phyloP scores from a whole-genome alignment of 2,888 invertebrate species.

The Smittia aterrima region DNA sequence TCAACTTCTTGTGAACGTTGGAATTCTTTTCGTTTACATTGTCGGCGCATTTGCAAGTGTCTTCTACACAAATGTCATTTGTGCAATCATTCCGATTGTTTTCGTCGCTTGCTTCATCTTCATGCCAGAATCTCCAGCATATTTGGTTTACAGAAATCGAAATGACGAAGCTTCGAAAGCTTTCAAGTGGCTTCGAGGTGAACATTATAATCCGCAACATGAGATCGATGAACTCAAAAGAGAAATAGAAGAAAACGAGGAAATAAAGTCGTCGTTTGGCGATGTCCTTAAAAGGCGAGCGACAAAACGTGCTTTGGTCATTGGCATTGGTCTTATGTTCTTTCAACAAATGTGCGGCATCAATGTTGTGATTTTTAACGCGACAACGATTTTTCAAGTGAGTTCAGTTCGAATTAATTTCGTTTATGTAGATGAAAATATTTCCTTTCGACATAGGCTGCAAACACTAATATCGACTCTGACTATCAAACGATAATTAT shows the following conservation, averaged over 20 bases:
- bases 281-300: conserved; percentile 61
- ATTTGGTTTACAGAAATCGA: conserved; percentile 59
- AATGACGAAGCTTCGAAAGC: conserved; percentile 64
- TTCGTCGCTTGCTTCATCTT: conserved; percentile 66
- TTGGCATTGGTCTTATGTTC: conserved; percentile 71
- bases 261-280: conserved; percentile 62
- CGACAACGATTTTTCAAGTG: conserved; percentile 31
- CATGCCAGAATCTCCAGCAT: conserved; percentile 78
- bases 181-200: conserved; percentile 65
- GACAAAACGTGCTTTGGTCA: conserved; percentile 62
- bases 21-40: conserved; percentile 69
- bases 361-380: conserved; percentile 22
- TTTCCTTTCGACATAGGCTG: conserved; percentile 48
- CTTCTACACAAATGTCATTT: conserved; percentile 64
- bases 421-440: too few species aligned
- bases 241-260: conserved; percentile 55
- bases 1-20: conserved; percentile 73
- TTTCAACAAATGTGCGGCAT: conserved; percentile 58
- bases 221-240: conserved; percentile 61
- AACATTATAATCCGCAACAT: conserved; percentile 60
- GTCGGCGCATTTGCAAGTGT: conserved; percentile 62
- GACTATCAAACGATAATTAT: conserved; percentile 67
- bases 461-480: conserved; percentile 60
- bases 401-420: neutral
- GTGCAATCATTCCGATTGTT: conserved; percentile 63